These are phyloP conservation scores for Sitophilus oryzae DNA, from an alignment of 1,140 invertebrate genomes.

Conservation along the genomic window DNA sequence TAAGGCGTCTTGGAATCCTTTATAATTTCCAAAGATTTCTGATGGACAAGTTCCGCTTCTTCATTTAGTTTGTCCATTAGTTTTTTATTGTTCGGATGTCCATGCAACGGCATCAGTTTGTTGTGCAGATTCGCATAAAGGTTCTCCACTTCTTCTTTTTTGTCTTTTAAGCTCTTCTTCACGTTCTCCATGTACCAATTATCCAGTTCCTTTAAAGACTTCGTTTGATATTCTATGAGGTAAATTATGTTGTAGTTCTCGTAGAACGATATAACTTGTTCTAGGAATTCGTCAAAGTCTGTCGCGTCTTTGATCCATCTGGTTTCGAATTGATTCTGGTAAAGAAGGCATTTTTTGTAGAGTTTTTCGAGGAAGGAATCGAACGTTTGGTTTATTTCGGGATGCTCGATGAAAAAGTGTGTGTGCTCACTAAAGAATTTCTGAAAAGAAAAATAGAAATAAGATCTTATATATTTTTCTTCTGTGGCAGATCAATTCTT, in stretches of 20 bases:
- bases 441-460: no score
- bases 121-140: conserved; percentile 4
- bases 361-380: background rate
- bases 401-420: no score
- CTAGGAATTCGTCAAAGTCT: background rate
- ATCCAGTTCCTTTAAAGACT: background rate
- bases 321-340: conserved; percentile 16
- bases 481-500: no score
- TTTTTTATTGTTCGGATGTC: conserved; percentile 20
- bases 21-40: conserved; percentile 3
- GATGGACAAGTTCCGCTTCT: conserved; percentile 8
- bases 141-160: conserved; percentile 1
- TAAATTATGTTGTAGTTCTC: background rate
- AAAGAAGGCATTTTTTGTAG: background rate
- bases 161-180: background rate
- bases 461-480: no score
- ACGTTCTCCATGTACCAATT: background rate
- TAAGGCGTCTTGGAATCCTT: background rate
- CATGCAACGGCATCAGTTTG: conserved; percentile 17
- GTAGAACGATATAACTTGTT: conserved; percentile 3
- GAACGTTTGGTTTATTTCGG: no score
- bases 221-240: background rate
- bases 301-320: conserved; percentile 6
- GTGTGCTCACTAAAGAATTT: no score
- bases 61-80: conserved; percentile 15